Conservation (phyloP, 2,888 invertebrate species). For the Tenthredo mesomela region DNA sequence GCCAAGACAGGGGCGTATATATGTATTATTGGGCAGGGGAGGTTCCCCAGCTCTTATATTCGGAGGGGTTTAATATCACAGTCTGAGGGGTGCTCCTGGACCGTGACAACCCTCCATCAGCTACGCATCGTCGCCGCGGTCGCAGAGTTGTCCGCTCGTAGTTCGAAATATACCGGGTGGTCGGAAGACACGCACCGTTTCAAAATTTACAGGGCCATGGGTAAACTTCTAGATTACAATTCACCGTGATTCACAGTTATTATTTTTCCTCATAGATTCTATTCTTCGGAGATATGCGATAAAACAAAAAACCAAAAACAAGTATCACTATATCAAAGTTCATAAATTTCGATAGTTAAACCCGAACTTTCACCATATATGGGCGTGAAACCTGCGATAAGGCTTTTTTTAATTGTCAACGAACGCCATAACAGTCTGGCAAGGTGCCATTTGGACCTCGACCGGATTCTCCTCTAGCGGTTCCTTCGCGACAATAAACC, state of each 20-base stretch:
- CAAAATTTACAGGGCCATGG: background rate
- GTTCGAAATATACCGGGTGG: slow-evolving; percentile 41
- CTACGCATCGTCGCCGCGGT: slow-evolving; percentile 76
- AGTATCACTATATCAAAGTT: background rate
- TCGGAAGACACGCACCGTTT: background rate
- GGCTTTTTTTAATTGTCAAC: slow-evolving; percentile 37
- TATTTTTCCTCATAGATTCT: too few relatives aligned
- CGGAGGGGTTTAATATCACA: slow-evolving; percentile 75
- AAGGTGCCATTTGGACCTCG: slow-evolving; percentile 15
- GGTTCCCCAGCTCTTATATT: slow-evolving; percentile 73
- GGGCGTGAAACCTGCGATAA: slow-evolving; percentile 26
- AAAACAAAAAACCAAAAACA: background rate
- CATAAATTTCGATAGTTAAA: slow-evolving; percentile 22
- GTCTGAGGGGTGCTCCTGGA: slow-evolving; percentile 73
- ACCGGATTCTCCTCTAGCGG: background rate
- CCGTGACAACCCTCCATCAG: slow-evolving; percentile 77
- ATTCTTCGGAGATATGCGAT: background rate
- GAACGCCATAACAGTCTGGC: background rate
- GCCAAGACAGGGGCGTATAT: slow-evolving; percentile 64
- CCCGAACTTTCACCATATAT: background rate
- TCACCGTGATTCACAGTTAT: background rate
- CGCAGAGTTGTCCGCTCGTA: slow-evolving; percentile 66
- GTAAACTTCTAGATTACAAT: background rate
- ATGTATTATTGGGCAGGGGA: slow-evolving; percentile 52
- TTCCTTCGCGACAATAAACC: background rate